Conservation (phyloP, 1,140 invertebrate genomes). For the Papilio glaucus region DNA sequence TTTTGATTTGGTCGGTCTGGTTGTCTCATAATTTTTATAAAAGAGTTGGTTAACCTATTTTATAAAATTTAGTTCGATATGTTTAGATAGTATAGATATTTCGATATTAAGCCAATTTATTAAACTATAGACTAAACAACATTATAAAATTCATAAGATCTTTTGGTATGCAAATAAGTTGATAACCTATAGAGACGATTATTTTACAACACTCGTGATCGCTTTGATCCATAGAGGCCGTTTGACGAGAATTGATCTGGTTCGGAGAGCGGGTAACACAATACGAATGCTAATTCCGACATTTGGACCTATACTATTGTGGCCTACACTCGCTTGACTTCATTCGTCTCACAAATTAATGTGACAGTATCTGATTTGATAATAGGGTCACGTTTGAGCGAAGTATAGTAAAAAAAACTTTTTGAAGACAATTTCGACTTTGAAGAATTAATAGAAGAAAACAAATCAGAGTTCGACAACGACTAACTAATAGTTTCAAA, state of each 20-base stretch:
- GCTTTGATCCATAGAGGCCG: conserved; percentile 36
- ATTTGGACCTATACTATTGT: conserved; percentile 49
- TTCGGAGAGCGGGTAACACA: conserved; percentile 57
- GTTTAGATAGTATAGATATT: too few relatives aligned
- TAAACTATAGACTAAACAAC: neutral
- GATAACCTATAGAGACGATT: neutral
- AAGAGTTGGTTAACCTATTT: too few relatives aligned
- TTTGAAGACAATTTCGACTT: too few relatives aligned
- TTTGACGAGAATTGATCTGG: conserved; percentile 46
- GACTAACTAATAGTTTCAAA: too few relatives aligned
- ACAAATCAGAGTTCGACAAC: too few relatives aligned
- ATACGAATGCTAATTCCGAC: conserved; percentile 69
- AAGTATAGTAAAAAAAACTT: too few relatives aligned
- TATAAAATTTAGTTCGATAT: too few relatives aligned
- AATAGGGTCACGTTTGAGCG: too few relatives aligned
- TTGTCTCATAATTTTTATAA: too few relatives aligned
- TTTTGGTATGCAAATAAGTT: conserved; percentile 17
- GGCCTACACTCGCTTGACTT: conserved; percentile 64
- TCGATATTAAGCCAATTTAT: neutral
- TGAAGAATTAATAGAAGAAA: too few relatives aligned
- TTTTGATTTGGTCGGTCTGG: too few relatives aligned
- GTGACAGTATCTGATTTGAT: conserved; percentile 47
- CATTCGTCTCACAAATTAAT: conserved; percentile 54
- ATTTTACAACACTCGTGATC: conserved; percentile 23
- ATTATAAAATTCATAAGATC: conserved; percentile 6